Evolutionary conservation across 2,113 vertebrate genomes (phyloP).

Genomic region (cat (Felis catus)): F.catus_Fca126_mat1.0 CM031413.1:75662001-75662500

Average conservation of each 20-base stretch:
- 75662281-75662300: not conserved
- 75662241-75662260: not conserved
- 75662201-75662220: not conserved
- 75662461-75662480: not conserved
- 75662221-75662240: not conserved
- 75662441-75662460: not conserved
- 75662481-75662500: not conserved
- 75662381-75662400: not conserved
- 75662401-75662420: not conserved
- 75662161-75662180: slow-evolving; percentile 33
- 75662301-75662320: not conserved
- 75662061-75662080: not conserved
- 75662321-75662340: not conserved
- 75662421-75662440: not conserved
- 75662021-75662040: not conserved
- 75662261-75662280: not conserved
- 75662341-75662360: not conserved
- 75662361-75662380: not conserved
- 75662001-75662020: not conserved
- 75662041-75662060: not conserved
- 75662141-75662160: not conserved
- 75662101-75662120: not conserved
- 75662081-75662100: not conserved
- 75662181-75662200: not conserved
- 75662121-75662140: not conserved